These are phyloP conservation scores for Oxytorus armatus DNA, from an alignment of 2,888 invertebrate genomes.

Conservation along the genomic window DNA sequence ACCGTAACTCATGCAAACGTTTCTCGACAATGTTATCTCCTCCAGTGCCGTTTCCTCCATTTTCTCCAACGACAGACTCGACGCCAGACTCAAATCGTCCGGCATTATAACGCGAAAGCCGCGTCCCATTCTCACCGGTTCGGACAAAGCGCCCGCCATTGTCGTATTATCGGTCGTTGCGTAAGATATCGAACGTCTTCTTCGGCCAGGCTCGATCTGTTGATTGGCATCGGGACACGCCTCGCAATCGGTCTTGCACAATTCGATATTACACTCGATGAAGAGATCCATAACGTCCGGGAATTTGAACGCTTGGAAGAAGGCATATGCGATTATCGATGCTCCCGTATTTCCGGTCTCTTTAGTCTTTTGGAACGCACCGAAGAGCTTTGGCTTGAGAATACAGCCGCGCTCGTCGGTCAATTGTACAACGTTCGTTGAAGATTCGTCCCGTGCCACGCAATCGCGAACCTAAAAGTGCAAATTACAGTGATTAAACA, in stretches of 20 bases:
- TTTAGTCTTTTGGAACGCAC: slow-evolving; percentile 92
- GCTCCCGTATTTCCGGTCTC: slow-evolving; percentile 91
- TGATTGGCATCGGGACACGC: slow-evolving; percentile 89
- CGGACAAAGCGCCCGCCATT: slow-evolving; percentile 85
- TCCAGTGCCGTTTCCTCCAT: slow-evolving; percentile 70
- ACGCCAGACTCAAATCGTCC: slow-evolving; percentile 87
- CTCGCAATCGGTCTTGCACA: slow-evolving; percentile 92
- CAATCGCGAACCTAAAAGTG: slow-evolving; percentile 88
- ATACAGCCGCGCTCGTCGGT: slow-evolving; percentile 92
- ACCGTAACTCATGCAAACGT: slow-evolving; percentile 88
- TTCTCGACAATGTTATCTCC: slow-evolving; percentile 67
- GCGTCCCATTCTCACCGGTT: slow-evolving; percentile 88
- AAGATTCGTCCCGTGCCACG: slow-evolving; percentile 89
- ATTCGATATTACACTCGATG: slow-evolving; percentile 92
- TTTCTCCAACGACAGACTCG: slow-evolving; percentile 75
- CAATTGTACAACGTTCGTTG: slow-evolving; percentile 88
- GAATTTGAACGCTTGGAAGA: slow-evolving; percentile 93
- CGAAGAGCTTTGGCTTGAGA: slow-evolving; percentile 91
- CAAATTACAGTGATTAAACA: slow-evolving; percentile 3
- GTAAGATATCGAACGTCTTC: slow-evolving; percentile 78
- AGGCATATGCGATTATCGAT: slow-evolving; percentile 91
- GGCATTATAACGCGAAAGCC: slow-evolving; percentile 89
- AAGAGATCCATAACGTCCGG: slow-evolving; percentile 93
- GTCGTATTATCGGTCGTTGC: slow-evolving; percentile 73
- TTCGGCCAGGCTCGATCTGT: slow-evolving; percentile 85